phyloP scores from a whole-genome alignment of 2,113 vertebrate genomes.

The Leuciscus idus region DNA sequence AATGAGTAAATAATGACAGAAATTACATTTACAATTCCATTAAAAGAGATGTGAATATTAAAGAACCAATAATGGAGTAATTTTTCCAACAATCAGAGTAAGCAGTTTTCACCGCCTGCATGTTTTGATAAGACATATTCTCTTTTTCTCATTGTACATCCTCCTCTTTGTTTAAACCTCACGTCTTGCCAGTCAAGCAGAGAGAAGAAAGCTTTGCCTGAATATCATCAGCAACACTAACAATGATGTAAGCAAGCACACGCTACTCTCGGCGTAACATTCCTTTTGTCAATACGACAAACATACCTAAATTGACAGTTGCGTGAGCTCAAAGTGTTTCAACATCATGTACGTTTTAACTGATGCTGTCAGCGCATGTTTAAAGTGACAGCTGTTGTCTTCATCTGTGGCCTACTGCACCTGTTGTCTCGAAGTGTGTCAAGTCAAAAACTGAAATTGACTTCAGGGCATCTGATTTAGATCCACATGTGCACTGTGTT shows the following conservation, averaged over 20 bases:
- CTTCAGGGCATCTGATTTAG: slow-evolving; percentile 6
- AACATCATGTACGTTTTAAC: slow-evolving; percentile 3
- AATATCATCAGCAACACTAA: slow-evolving; percentile 7
- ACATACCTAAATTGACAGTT: slow-evolving; percentile 31
- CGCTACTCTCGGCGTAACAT: background rate
- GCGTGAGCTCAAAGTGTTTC: slow-evolving; percentile 31
- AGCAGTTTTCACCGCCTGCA: background rate
- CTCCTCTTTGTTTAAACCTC: background rate
- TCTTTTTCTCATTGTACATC: background rate
- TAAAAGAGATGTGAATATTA: background rate
- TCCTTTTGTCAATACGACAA: slow-evolving; percentile 28
- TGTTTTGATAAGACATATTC: background rate
- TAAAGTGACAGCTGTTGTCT: slow-evolving; percentile 41
- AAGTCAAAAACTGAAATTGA: background rate
- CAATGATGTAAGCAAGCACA: background rate
- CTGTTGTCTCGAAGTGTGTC: slow-evolving; percentile 26
- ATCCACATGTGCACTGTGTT: background rate
- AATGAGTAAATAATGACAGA: background rate
- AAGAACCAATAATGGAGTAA: background rate
- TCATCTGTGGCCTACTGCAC: slow-evolving; percentile 24
- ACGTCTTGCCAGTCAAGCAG: background rate
- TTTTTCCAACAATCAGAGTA: background rate
- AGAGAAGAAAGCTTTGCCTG: background rate
- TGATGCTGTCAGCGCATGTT: slow-evolving; percentile 8
- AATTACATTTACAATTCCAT: background rate